Conservation (phyloP, 2,797 vertebrate species). For the Sarcophilus harrisii region DNA sequence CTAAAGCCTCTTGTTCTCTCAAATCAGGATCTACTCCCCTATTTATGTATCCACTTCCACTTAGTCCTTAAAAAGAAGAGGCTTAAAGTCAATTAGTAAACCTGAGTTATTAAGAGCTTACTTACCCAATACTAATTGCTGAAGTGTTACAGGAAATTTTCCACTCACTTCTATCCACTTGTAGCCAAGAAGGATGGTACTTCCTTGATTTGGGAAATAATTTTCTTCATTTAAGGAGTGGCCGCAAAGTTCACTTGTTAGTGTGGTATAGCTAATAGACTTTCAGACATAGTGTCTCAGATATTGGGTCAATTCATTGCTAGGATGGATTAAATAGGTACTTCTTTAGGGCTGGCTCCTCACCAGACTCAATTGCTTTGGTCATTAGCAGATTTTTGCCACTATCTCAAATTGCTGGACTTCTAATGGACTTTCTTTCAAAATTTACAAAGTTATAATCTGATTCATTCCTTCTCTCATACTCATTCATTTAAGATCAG, state of each 20-base stretch:
- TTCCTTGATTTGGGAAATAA: neutral
- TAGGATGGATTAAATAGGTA: neutral
- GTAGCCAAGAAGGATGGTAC: neutral
- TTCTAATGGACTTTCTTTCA: neutral
- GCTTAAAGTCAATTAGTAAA: neutral
- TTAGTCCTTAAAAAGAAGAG: neutral
- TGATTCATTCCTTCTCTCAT: neutral
- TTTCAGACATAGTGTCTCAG: neutral
- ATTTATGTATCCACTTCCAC: neutral
- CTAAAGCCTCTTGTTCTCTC: neutral
- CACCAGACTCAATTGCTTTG: neutral
- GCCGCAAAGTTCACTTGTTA: neutral
- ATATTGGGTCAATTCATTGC: neutral
- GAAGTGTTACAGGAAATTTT: neutral
- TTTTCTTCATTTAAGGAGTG: neutral
- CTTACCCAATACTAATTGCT: neutral
- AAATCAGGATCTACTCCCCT: neutral
- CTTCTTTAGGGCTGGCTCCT: neutral
- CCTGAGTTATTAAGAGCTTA: neutral
- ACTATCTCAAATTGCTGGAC: neutral
- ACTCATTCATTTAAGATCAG: neutral
- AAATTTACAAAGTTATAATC: neutral
- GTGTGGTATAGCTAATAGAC: neutral
- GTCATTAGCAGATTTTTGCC: neutral
- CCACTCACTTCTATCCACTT: neutral